Conservation (phyloP, 2,113 vertebrate genomes). For the Nymphicus hollandicus region DNA sequence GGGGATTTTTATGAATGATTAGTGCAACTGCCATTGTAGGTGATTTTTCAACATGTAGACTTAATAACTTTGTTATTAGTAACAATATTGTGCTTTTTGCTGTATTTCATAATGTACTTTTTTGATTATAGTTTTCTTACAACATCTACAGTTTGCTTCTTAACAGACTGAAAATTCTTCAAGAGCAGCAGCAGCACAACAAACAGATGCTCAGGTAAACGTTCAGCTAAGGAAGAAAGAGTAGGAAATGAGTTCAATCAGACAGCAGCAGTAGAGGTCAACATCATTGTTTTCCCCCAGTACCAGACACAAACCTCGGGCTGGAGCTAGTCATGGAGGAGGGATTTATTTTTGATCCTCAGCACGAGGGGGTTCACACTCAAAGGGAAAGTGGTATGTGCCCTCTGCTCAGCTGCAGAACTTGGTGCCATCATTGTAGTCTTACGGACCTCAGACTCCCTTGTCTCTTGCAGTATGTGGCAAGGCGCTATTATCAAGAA, state of each 20-base stretch:
- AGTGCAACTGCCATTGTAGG: background rate
- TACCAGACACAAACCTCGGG: background rate
- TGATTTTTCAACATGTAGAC: background rate
- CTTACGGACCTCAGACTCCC: background rate
- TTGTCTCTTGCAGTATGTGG: rapidly evolving
- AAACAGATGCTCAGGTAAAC: background rate
- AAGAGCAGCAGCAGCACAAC: background rate
- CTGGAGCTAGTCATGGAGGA: background rate
- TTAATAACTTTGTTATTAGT: background rate
- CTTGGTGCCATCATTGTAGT: background rate
- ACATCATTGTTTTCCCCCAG: background rate
- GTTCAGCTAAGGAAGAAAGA: background rate
- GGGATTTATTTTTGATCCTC: background rate
- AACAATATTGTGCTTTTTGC: background rate
- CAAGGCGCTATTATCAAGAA: background rate
- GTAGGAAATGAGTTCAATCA: background rate
- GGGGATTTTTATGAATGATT: background rate
- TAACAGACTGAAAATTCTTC: background rate
- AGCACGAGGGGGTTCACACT: background rate
- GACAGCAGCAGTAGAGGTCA: background rate
- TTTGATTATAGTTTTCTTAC: background rate
- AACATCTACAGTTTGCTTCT: background rate
- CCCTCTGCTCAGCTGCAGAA: background rate
- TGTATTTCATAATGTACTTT: background rate
- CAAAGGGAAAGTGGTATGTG: background rate